These are phyloP conservation scores for Hemaris fuciformis DNA, from an alignment of 2,888 invertebrate species.

Conservation along the genomic window DNA sequence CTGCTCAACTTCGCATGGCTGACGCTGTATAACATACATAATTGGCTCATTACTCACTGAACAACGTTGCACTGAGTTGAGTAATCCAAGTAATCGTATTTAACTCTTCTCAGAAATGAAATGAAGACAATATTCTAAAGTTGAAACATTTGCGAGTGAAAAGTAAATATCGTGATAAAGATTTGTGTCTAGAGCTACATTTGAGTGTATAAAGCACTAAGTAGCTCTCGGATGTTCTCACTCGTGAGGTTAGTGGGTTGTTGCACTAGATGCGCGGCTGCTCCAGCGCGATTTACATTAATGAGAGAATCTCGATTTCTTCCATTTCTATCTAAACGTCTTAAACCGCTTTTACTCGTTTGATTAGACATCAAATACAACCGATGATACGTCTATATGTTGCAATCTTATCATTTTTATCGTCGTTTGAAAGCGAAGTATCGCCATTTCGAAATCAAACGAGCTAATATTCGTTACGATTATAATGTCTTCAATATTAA, in stretches of 20 bases:
- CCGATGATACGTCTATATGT: neutral
- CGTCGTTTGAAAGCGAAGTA: neutral
- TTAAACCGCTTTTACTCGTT: constrained; percentile 54
- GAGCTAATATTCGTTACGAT: neutral
- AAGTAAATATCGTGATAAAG: neutral
- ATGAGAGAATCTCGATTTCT: constrained; percentile 71
- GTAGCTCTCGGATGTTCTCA: constrained; percentile 44
- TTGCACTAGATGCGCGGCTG: constrained; percentile 43
- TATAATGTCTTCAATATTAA: neutral
- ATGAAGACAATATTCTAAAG: constrained; percentile 17
- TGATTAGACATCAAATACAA: constrained; percentile 33
- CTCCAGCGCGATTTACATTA: constrained; percentile 65
- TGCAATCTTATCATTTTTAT: neutral
- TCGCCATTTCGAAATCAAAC: neutral
- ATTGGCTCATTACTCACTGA: constrained; percentile 52
- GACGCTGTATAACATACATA: constrained; percentile 43
- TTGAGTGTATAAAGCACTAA: constrained; percentile 11
- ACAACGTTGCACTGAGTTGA: constrained; percentile 42
- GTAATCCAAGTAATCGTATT: constrained; percentile 45
- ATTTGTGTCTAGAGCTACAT: constrained; percentile 7
- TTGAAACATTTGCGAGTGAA: constrained; percentile 1
- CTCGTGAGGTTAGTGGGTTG: constrained; percentile 71
- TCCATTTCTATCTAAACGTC: constrained; percentile 55
- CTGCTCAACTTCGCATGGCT: constrained; percentile 47
- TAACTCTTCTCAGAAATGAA: constrained; percentile 18